Base-by-base conservation (phyloP, 2,888 invertebrate species). In the Meandrusa payeni region DNA sequence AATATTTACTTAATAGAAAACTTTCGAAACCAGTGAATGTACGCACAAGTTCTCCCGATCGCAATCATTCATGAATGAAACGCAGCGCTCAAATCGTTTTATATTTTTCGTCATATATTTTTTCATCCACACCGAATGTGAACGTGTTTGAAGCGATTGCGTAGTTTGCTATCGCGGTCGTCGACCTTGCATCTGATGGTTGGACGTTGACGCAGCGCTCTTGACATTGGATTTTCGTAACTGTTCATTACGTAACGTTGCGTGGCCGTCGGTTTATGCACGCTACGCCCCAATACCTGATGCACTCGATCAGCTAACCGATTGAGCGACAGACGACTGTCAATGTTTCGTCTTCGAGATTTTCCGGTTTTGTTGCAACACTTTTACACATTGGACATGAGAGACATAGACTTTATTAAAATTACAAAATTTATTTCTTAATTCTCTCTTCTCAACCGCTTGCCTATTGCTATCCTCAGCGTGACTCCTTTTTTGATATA, bases 211-310 rank as follows among this genome's bases (percentile, higher is more conserved):
- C 69, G 66, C 61, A 57, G 59, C 64, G 80, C 48, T 80, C 83
- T 81, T 85, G 83, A 83, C 85, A 82, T 81, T 83, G 83, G 64
- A 54, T 69, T 71, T 72, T 63, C 73, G 69, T 73, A 74, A 75
- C 68, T 65, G 62, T 59, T 50, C 52, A 53, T 62, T 75, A 69
- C 66, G 64, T 66, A 72, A 73, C 48, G 48, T 48, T 48, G 51
- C 42, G 37, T 47, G 13, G 11, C 6, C 5, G 17, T 2, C 17
- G 15, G 7, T 5, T 10, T 3, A 17, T 15, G 26, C 37, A 37
- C 7, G 23, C 26, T 24, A 17, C 41, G 36, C 13, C 17, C 26
- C 36, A 36, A 36, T 19, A 33, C 17, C 20, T 33, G 5, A 15
- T 32, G 34, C 34, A 27, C 27, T 27, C 15, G 6, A 29, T 29